Evolutionary conservation across 2,113 vertebrate genomes (phyloP).

Genomic region (Rhodinocichla rosea): DNA sequence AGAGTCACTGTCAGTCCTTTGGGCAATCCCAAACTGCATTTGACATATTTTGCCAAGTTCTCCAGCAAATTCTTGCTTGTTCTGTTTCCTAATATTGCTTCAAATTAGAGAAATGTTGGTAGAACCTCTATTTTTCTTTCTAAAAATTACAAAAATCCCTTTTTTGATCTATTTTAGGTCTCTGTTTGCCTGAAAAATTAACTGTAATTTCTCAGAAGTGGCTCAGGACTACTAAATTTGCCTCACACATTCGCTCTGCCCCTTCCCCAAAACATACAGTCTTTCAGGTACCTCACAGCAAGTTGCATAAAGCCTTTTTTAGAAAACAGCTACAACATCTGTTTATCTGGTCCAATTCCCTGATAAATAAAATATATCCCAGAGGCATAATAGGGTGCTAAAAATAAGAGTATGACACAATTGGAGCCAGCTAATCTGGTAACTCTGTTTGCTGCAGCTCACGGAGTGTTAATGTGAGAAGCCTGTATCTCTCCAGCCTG

Average conservation of each 20-base stretch:
- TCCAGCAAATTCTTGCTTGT: background rate
- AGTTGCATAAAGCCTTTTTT: background rate
- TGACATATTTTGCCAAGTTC: background rate
- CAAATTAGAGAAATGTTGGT: background rate
- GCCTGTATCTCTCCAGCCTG: background rate
- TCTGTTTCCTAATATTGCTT: background rate
- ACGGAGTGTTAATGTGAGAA: background rate
- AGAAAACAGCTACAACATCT: background rate
- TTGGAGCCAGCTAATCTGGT: background rate
- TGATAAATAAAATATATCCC: slow-evolving; percentile 2
- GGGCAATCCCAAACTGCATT: background rate
- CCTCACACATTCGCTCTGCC: background rate
- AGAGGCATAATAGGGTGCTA: background rate
- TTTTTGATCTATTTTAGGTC: background rate
- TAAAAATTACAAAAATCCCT: background rate
- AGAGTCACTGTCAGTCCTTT: background rate
- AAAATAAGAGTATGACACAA: background rate
- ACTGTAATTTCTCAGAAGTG: background rate
- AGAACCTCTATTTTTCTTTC: background rate
- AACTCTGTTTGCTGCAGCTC: background rate
- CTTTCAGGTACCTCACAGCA: background rate
- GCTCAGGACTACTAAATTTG: background rate
- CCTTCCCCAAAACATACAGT: background rate
- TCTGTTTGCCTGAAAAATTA: background rate
- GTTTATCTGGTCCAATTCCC: background rate